A percentile compares a stretch with the other conserved stretches of the same genome.
phyloP scores from a whole-genome alignment of 2,113 vertebrate genomes.

The Triplophysa rosa region DNA sequence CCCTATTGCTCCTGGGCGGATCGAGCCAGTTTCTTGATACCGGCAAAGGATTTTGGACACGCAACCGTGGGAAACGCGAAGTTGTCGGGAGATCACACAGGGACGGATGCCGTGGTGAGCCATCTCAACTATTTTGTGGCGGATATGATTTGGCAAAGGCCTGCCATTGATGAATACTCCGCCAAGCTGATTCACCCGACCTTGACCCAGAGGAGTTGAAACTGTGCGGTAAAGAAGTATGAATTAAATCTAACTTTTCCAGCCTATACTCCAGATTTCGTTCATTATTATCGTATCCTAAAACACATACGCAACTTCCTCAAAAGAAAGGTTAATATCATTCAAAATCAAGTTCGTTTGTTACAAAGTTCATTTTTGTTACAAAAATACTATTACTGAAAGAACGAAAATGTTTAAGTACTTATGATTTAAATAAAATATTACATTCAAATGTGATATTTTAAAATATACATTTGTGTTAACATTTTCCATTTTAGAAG shows the following conservation, averaged over 20 bases:
- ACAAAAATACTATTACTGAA: too few species aligned
- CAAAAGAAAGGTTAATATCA: too few species aligned
- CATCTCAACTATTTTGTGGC: constrained; percentile 98
- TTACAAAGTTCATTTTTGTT: too few species aligned
- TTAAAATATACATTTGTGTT: too few species aligned
- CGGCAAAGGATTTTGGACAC: constrained; percentile 97
- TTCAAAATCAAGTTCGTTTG: too few species aligned
- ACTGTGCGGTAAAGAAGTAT: constrained; percentile 70
- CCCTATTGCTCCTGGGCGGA: constrained; percentile 93
- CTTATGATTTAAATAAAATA: too few species aligned
- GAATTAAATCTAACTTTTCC: constrained; percentile 11
- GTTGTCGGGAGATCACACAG: constrained; percentile 95
- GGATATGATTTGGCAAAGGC: constrained; percentile 94
- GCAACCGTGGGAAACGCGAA: constrained; percentile 93
- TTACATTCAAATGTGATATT: too few species aligned
- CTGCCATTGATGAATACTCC: constrained; percentile 97
- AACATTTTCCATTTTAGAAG: background rate
- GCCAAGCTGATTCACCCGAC: constrained; percentile 96
- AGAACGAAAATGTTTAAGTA: too few species aligned
- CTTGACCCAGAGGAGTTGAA: constrained; percentile 94
- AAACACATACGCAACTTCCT: background rate
- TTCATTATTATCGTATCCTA: background rate
- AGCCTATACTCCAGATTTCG: background rate
- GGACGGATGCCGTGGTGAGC: constrained; percentile 96
- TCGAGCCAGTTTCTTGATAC: constrained; percentile 96